These are phyloP conservation scores for Shinisaurus crocodilurus DNA, from an alignment of 2,113 vertebrate genomes.

Conservation along the genomic window DNA sequence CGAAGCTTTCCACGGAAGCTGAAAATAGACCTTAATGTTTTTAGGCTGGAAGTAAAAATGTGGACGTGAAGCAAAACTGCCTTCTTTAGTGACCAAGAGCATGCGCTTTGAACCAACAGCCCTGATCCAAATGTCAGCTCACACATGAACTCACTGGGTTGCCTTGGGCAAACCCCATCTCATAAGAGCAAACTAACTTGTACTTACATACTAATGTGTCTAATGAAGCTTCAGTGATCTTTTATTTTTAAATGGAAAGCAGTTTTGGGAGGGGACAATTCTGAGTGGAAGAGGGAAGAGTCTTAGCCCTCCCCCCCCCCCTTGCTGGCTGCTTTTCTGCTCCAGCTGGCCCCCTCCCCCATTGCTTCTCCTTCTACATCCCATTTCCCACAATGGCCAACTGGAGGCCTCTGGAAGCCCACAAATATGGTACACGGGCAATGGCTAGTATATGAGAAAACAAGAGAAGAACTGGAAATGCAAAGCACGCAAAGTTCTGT, in stretches of 20 bases:
- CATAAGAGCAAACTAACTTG: neutral
- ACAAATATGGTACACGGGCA: neutral
- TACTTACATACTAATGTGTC: neutral
- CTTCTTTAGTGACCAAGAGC: neutral
- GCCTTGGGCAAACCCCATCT: neutral
- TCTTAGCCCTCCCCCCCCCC: no score
- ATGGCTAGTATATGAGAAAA: no score
- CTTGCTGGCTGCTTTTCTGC: neutral
- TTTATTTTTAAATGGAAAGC: neutral
- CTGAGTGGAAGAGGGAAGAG: neutral
- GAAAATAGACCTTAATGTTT: neutral
- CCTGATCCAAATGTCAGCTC: neutral
- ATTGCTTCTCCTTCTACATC: neutral
- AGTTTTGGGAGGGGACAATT: neutral
- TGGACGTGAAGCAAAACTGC: neutral
- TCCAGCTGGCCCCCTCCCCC: neutral
- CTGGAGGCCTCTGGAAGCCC: neutral
- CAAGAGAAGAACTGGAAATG: constrained; percentile 16
- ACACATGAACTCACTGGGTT: neutral
- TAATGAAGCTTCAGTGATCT: no score
- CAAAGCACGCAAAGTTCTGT: constrained; percentile 23
- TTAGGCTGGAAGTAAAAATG: neutral
- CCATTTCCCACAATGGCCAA: neutral
- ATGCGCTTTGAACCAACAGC: neutral
- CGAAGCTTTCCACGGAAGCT: neutral